Base-by-base conservation (phyloP, 2,888 invertebrate species). In the Pterobdella sp. region DNA sequence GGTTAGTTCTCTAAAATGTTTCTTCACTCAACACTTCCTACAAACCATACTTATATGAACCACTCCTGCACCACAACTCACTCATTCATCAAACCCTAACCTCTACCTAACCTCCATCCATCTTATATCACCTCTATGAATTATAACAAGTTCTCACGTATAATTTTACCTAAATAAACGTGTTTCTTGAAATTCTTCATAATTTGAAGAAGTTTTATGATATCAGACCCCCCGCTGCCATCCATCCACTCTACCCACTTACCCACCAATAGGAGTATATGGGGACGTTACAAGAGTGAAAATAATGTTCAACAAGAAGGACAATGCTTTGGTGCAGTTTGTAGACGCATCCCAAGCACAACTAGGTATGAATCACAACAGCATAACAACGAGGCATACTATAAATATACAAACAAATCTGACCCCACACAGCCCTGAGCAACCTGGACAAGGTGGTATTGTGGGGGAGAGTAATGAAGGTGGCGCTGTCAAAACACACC, bases 281-380 rank as follows among this genome's bases (percentile, higher is more conserved):
- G 98, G 98, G 81, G 98, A 98, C 88, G 98, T 98, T 87, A 93
- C 95, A 86, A 90, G 98, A 85, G 98, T 98, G 88, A 99, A 98
- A 88, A 97, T 98, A 82, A 89, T 98, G 81, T 99, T 96, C 89
- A 98, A 98, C 88, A 98, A 98, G 88, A 98, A 98, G 87, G 97
- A 98, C 87, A 97, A 95, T 84, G 98, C 98, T 80, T 89, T 98
- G 81, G 92, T 98, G 84, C 98, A 98, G 87, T 92, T 96, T 89
- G 92, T 94, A 79, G 98, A 98, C 86, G 92, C 95, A 65, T 93
- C 94, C 84, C 97, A 98, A 87, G 97, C 97, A 22, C 75, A 75
- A 52, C 63, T 75, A 22, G 75, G 75, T 74, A n/a, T 56, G 74
- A 26, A 52, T 26, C 35, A 65, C 7, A 32, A 34, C 32, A 3